Percentiles rank a stretch among this genome's conserved stretches.
Conservation (phyloP, 2,888 invertebrate species). For the Pristionchus entomophagus region DNA sequence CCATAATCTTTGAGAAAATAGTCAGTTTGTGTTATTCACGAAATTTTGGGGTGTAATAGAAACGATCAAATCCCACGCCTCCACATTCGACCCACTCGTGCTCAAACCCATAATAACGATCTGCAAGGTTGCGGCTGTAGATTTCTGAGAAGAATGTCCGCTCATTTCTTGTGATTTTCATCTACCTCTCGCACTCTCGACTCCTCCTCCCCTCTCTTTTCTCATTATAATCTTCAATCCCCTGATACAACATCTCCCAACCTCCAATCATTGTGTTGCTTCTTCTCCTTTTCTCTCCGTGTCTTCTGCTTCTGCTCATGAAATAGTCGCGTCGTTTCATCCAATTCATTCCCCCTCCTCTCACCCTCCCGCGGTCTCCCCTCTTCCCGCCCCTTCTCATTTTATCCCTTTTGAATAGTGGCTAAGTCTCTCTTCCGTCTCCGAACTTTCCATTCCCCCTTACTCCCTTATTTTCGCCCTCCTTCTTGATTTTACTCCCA, state of each 20-base stretch:
- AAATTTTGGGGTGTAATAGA: no score
- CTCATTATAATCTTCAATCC: slow-evolving; percentile 39
- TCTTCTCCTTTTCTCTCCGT: not conserved
- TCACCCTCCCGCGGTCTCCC: slow-evolving; percentile 1
- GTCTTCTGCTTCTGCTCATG: not conserved
- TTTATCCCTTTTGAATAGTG: slow-evolving; percentile 39
- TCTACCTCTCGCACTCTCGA: not conserved
- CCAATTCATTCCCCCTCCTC: slow-evolving; percentile 34
- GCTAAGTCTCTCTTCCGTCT: slow-evolving; percentile 30
- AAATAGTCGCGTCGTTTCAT: slow-evolving; percentile 8
- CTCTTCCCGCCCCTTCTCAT: slow-evolving; percentile 6
- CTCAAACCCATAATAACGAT: no score
- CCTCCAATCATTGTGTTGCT: slow-evolving; percentile 22
- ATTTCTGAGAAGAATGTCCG: no score
- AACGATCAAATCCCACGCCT: no score
- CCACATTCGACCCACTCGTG: no score
- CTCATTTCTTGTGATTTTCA: not conserved
- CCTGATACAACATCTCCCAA: slow-evolving; percentile 36
- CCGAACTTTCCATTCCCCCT: not conserved
- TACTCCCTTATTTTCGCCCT: not conserved
- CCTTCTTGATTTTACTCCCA: slow-evolving; percentile 8
- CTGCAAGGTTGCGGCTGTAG: no score
- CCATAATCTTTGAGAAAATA: no score
- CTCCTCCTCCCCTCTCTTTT: not conserved
- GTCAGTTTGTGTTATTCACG: no score